These are phyloP conservation scores for Bellardia bayeri DNA, from an alignment of 2,888 invertebrate species.

Conservation along the genomic window DNA sequence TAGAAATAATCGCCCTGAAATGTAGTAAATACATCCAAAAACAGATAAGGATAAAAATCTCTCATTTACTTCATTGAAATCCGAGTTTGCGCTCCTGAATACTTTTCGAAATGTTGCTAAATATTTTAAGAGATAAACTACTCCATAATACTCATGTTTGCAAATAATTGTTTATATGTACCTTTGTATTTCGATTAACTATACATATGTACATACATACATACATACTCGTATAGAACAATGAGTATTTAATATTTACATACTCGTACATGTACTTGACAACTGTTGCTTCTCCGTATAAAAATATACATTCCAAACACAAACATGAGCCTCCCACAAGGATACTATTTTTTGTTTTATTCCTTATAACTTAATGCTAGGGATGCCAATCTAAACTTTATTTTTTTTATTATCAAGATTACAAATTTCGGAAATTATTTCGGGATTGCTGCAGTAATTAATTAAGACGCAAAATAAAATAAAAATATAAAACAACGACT, in stretches of 20 bases:
- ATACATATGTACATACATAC: not conserved
- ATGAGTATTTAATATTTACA: not conserved
- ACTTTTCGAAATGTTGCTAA: conserved; percentile 1
- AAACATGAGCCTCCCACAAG: conserved; percentile 5
- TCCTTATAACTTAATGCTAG: not conserved
- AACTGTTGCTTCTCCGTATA: conserved; percentile 3
- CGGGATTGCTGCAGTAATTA: too few relatives aligned
- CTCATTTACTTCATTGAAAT: not conserved
- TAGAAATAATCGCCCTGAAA: not conserved
- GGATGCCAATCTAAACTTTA: not conserved
- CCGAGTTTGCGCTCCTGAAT: not conserved
- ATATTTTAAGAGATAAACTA: not conserved
- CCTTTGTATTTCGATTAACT: not conserved
- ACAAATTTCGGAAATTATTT: too few relatives aligned
- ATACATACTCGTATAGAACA: not conserved
- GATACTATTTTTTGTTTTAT: not conserved
- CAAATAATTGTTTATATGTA: not conserved
- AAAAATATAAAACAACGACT: too few relatives aligned
- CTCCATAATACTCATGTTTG: not conserved
- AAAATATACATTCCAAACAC: not conserved
- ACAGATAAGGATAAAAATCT: not conserved
- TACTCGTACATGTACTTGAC: not conserved
- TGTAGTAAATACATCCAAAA: not conserved
- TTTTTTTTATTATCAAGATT: not conserved
- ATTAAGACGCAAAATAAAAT: too few relatives aligned